Evolutionary conservation across 2,888 invertebrate genomes (phyloP).

Genomic region (Epicampocera succincta): DNA sequence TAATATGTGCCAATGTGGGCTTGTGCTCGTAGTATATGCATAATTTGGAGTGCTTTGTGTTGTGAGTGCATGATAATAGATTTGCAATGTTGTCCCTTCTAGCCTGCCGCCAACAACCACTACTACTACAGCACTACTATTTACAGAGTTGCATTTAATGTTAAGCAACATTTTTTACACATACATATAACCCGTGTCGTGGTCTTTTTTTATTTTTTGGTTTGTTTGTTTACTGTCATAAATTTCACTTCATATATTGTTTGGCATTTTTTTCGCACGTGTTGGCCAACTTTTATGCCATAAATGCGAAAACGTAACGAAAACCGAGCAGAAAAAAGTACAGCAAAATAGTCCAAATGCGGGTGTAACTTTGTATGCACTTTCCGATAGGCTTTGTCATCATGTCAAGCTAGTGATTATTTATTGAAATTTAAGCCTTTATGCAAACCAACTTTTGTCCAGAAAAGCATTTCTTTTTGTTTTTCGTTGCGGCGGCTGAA

Average conservation of each 20-base stretch:
- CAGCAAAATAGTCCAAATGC: slow-evolving; percentile 34
- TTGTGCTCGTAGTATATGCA: slow-evolving; percentile 30
- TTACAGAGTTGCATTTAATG: slow-evolving; percentile 67
- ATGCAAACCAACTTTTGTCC: slow-evolving; percentile 46
- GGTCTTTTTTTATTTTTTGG: too few species aligned
- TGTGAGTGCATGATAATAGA: slow-evolving; percentile 69
- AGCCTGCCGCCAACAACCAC: slow-evolving; percentile 21
- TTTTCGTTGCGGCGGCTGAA: not conserved
- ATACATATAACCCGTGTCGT: too few species aligned
- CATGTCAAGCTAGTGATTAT: slow-evolving; percentile 78
- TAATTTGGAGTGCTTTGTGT: slow-evolving; percentile 64
- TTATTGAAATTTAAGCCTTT: slow-evolving; percentile 77
- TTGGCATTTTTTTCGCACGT: slow-evolving; percentile 24
- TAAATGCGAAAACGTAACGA: not conserved
- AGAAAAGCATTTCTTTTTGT: too few species aligned
- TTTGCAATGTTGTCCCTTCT: slow-evolving; percentile 61
- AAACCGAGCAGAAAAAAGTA: slow-evolving; percentile 1
- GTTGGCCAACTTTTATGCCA: slow-evolving; percentile 20
- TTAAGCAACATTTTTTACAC: slow-evolving; percentile 49
- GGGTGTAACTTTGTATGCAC: slow-evolving; percentile 64
- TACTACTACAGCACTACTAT: too few species aligned
- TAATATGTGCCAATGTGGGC: slow-evolving; percentile 16
- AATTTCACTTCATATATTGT: slow-evolving; percentile 68
- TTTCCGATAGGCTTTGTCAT: slow-evolving; percentile 76
- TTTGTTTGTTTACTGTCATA: slow-evolving; percentile 62